These are phyloP conservation scores for Campylorhamphus procurvoides DNA, from an alignment of 2,113 vertebrate species.

Conservation along the genomic window DNA sequence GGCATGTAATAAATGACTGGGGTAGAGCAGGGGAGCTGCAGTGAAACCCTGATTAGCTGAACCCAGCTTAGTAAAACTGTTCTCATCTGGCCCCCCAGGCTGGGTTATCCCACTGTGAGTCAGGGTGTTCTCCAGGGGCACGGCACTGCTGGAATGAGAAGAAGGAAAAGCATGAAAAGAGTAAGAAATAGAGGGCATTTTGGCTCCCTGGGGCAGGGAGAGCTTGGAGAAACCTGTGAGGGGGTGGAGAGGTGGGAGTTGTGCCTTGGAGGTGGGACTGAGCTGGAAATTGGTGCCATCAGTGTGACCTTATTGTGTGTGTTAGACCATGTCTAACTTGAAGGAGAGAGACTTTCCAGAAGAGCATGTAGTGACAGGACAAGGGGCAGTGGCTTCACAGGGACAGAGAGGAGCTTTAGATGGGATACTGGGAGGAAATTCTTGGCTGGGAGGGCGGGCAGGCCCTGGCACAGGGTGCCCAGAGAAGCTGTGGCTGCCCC, in stretches of 20 bases:
- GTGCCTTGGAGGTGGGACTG: background rate
- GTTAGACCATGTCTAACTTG: background rate
- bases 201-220: background rate
- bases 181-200: background rate
- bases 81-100: background rate
- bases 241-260: too few species aligned
- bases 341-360: background rate
- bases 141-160: background rate
- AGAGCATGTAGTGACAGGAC: background rate
- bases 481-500: background rate
- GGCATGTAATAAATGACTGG: background rate
- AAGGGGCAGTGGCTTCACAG: background rate
- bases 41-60: background rate
- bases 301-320: accelerated
- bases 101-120: background rate
- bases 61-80: background rate
- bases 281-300: accelerated
- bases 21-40: background rate
- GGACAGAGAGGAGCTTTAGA: background rate
- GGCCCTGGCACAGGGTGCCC: background rate
- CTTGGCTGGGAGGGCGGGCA: background rate
- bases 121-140: accelerated
- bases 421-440: background rate
- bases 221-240: background rate
- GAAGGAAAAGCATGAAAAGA: background rate